Percentiles rank a stretch among this genome's conserved stretches.
These are phyloP conservation scores for Solea solea DNA, from an alignment of 2,113 vertebrate species.

Conservation along the genomic window DNA sequence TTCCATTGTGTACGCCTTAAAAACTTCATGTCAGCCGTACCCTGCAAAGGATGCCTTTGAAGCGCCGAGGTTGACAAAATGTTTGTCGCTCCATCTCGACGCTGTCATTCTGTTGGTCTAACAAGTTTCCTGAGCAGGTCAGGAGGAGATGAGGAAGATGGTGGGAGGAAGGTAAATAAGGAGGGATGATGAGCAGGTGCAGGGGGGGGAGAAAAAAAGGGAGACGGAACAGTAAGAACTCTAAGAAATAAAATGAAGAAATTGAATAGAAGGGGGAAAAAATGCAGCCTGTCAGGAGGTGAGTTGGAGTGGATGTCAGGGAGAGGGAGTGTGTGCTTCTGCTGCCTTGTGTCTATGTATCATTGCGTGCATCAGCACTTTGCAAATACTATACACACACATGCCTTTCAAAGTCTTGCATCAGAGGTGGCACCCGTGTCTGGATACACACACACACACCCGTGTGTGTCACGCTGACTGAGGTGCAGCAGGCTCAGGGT, in stretches of 20 bases:
- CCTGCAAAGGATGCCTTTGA: conserved; percentile 52
- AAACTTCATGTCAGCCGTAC: conserved; percentile 32
- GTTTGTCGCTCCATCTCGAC: conserved; percentile 51
- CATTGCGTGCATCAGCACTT: conserved; percentile 63
- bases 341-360: conserved; percentile 60
- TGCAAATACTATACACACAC: conserved; percentile 24
- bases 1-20: conserved; percentile 27
- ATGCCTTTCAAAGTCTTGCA: conserved; percentile 28
- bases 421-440: conserved; percentile 26
- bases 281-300: conserved; percentile 30
- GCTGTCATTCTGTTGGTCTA: conserved; percentile 43
- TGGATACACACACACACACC: conserved; percentile 27
- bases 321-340: conserved; percentile 20
- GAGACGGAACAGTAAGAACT: conserved; percentile 6
- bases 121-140: conserved; percentile 66
- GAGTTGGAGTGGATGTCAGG: neutral
- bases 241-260: conserved; percentile 37
- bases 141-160: conserved; percentile 38
- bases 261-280: conserved; percentile 30
- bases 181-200: conserved; percentile 59
- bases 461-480: conserved; percentile 30
- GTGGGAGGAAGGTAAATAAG: conserved; percentile 37
- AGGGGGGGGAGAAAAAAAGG: conserved; percentile 19
- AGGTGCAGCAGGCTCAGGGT: conserved; percentile 36
- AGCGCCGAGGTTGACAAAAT: conserved; percentile 42